Percentiles rank a stretch among this genome's conserved stretches.
phyloP scores from a whole-genome alignment of 2,113 vertebrate species.

The Struthio camelus region DNA sequence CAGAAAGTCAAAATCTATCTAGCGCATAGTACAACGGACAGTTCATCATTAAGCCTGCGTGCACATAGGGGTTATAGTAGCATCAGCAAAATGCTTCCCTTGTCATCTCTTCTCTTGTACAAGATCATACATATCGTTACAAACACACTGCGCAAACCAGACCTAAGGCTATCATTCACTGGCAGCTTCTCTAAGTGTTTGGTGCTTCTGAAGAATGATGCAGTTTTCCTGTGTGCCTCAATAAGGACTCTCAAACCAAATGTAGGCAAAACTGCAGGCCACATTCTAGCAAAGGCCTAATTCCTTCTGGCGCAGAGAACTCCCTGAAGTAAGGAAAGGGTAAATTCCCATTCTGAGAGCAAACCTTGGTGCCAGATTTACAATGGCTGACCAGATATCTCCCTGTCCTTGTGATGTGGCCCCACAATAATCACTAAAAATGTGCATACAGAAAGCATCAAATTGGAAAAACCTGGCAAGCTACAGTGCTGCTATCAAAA shows the following conservation, averaged over 20 bases:
- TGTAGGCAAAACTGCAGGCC: background rate
- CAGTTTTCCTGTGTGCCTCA: background rate
- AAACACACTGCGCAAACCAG: rapidly evolving
- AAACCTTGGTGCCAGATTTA: background rate
- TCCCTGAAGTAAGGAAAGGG: background rate
- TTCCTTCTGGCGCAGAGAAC: background rate
- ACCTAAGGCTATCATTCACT: background rate
- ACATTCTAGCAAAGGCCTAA: background rate
- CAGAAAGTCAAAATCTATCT: rapidly evolving
- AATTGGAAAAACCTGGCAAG: background rate
- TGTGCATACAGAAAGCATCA: background rate
- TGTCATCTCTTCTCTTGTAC: background rate
- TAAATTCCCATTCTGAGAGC: background rate
- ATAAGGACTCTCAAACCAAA: background rate
- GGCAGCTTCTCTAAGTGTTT: background rate
- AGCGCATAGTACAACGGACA: rapidly evolving
- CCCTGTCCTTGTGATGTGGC: background rate
- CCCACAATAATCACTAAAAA: background rate
- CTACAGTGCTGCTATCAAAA: background rate
- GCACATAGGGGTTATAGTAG: background rate
- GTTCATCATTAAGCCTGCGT: background rate
- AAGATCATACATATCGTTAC: background rate
- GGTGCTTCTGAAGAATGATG: background rate
- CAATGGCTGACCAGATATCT: background rate
- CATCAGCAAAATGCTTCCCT: background rate